Base-by-base conservation (phyloP, 2,113 vertebrate genomes). In the Agelaius phoeniceus region DNA sequence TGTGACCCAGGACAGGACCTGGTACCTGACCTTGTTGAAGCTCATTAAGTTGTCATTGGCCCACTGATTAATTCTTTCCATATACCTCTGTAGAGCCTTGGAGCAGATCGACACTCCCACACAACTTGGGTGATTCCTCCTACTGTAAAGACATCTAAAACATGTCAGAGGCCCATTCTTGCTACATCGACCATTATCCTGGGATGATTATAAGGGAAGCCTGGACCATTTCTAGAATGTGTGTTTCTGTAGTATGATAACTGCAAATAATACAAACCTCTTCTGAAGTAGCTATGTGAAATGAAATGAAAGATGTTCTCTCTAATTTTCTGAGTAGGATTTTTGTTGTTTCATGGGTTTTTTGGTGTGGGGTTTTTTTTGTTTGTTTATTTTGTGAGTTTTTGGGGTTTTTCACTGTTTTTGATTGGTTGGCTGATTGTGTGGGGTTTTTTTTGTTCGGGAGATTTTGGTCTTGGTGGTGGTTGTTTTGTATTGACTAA, bases 101-200 rank as follows among this genome's bases (percentile, higher is more conserved):
- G 3, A 54, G 16, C 6, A 52, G 10, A 52, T 17, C 0, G 0
- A 57, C 21, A 26, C 1, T 35, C n/a, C 16, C 23, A 52, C 4
- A 6, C 19, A 26, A 1, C 4, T 10, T 35, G 26, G 2, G 22
- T 46, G 35, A 76, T 54, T 72, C 28, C 10, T 80, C 12, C 27
- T 72, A 2, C 20, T 46, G 3, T 41, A 68, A 79, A 86, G 7
- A 41, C 15, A 55, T 51, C 6, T 51, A 37, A 63, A 59, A 30
- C 33, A 10, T 7, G 4, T 33, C 28, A 41, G 39, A 48, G 23
- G 18, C 7, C 8, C 13, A 9, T 57, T 74, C 33, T 57, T 57
- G 10, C 30, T 61, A 39, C 1, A 3, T 6, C 1, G 0, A 24
- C 6, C 1, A 0, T 16, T 72, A 68, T 49, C 15, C 19, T 89